A percentile compares a stretch with the other conserved stretches of the same genome.
Evolutionary conservation across 2,113 vertebrate species (phyloP).

Genomic region (Hydropotes inermis): DNA sequence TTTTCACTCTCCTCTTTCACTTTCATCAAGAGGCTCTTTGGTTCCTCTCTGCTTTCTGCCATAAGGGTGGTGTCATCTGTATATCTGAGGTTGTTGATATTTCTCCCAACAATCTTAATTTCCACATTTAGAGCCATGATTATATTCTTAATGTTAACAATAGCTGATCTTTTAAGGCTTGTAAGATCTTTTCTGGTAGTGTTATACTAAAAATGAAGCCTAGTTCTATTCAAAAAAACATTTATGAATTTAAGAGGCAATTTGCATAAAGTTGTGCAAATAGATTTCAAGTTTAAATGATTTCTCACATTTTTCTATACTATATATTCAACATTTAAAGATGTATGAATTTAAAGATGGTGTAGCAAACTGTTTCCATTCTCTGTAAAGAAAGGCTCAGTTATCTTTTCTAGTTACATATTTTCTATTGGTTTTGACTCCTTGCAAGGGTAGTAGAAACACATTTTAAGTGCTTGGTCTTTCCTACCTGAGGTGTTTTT

Average conservation of each 20-base stretch:
- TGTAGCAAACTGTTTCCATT: background rate
- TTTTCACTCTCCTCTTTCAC: background rate
- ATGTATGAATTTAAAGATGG: background rate
- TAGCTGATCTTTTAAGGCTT: background rate
- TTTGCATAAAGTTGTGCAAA: background rate
- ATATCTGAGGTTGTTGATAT: background rate
- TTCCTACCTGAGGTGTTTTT: background rate
- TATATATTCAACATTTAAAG: background rate
- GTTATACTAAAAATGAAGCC: background rate
- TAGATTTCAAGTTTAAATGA: background rate
- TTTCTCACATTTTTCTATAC: background rate
- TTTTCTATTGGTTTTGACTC: conserved; percentile 48
- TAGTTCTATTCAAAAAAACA: background rate
- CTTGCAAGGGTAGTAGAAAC: background rate
- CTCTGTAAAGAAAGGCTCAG: background rate
- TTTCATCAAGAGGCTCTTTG: background rate
- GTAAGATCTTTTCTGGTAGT: background rate
- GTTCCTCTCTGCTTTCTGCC: background rate
- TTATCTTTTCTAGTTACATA: background rate
- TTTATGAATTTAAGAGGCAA: background rate
- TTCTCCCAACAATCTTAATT: background rate
- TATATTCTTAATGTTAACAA: background rate
- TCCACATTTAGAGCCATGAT: background rate
- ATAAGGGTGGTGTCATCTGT: background rate
- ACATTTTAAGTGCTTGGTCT: background rate